Conservation (phyloP, 2,797 vertebrate species). For the Lacerta viridis region DNA sequence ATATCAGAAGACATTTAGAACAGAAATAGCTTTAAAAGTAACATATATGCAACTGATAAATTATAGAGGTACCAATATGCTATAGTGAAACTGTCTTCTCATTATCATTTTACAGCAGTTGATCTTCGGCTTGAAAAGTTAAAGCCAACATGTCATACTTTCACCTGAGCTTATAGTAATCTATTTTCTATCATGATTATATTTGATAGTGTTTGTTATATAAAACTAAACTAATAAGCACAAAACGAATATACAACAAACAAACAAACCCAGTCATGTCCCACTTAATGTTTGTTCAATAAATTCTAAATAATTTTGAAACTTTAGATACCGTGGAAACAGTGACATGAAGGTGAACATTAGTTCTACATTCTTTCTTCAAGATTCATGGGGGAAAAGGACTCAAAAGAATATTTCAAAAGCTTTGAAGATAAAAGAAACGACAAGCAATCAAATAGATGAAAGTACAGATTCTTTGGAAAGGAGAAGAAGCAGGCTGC, state of each 20-base stretch:
- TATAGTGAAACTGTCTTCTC: conserved; percentile 14
- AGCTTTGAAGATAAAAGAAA: conserved; percentile 67
- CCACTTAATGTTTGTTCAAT: conserved; percentile 1
- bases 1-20: neutral
- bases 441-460: conserved; percentile 61
- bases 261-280: too few species aligned
- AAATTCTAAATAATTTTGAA: conserved; percentile 46
- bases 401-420: conserved; percentile 56
- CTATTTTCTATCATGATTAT: conserved; percentile 1
- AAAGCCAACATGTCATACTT: neutral
- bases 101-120: conserved; percentile 21
- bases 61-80: neutral
- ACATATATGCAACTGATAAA: neutral
- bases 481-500: conserved; percentile 16
- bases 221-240: neutral
- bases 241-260: neutral
- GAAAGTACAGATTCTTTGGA: conserved; percentile 59
- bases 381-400: conserved; percentile 19
- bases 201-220: neutral
- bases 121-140: conserved; percentile 35
- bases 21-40: neutral
- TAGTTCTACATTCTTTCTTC: conserved; percentile 46
- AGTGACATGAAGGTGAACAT: neutral
- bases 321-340: conserved; percentile 39
- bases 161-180: too few species aligned